These are phyloP conservation scores for Channa argus DNA, from an alignment of 2,113 vertebrate species.

Conservation along the genomic window DNA sequence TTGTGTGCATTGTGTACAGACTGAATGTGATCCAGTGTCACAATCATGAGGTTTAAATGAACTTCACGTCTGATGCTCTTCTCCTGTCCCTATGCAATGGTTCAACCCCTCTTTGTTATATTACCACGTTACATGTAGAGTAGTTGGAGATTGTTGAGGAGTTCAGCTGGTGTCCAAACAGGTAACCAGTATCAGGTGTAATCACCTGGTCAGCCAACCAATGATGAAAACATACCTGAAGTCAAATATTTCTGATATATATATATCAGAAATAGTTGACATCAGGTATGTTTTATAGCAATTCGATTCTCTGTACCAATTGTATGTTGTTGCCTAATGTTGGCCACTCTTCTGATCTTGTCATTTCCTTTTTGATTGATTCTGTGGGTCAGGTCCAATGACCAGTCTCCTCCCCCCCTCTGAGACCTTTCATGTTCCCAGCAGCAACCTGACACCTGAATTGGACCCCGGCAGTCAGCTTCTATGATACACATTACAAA, in stretches of 20 bases:
- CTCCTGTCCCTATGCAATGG: background rate
- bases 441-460: slow-evolving; percentile 78
- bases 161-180: slow-evolving; percentile 2
- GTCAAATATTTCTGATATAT: too few species aligned
- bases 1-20: slow-evolving; percentile 65
- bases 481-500: slow-evolving; percentile 75
- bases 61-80: slow-evolving; percentile 40
- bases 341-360: slow-evolving; percentile 74
- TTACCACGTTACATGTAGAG: background rate
- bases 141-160: slow-evolving; percentile 3
- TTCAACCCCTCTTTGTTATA: slow-evolving; percentile 8
- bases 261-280: too few species aligned
- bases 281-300: too few species aligned
- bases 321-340: slow-evolving; percentile 56
- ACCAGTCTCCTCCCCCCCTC: slow-evolving; percentile 55
- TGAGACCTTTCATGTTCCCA: slow-evolving; percentile 82
- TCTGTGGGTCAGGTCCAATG: slow-evolving; percentile 74
- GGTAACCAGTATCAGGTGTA: background rate
- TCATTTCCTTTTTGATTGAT: slow-evolving; percentile 82
- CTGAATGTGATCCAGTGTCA: slow-evolving; percentile 62
- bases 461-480: slow-evolving; percentile 71
- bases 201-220: background rate
- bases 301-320: too few species aligned
- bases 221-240: too few species aligned
- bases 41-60: slow-evolving; percentile 51